phyloP scores from a whole-genome alignment of 2,797 vertebrate species.

The Fundulus diaphanus region DNA sequence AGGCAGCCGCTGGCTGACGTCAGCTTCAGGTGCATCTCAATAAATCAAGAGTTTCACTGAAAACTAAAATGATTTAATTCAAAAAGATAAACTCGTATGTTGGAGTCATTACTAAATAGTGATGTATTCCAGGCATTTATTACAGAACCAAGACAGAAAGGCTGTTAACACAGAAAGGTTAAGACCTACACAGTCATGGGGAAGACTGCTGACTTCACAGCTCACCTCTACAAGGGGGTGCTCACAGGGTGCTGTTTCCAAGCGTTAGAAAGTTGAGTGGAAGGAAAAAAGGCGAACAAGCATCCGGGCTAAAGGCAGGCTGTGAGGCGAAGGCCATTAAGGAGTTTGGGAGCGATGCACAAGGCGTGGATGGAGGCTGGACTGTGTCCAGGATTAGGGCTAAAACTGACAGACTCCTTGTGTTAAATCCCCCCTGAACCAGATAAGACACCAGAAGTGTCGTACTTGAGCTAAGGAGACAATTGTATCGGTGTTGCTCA shows the following conservation, averaged over 20 bases:
- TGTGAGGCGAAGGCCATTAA: not conserved
- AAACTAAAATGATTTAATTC: not conserved
- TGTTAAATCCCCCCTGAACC: not conserved
- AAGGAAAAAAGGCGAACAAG: not conserved
- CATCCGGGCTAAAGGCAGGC: not conserved
- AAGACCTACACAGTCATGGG: too few species aligned
- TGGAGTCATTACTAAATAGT: too few species aligned
- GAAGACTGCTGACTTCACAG: too few species aligned
- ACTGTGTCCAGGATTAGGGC: not conserved
- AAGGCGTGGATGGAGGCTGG: not conserved
- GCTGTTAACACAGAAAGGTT: too few species aligned
- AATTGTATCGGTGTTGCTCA: too few species aligned
- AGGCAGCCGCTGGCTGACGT: conserved; percentile 41
- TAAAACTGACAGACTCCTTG: not conserved
- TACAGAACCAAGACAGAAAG: not conserved
- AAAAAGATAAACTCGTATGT: not conserved
- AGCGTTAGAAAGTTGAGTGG: not conserved
- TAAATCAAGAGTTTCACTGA: not conserved
- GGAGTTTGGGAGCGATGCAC: not conserved
- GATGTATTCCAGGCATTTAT: not conserved
- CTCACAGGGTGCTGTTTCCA: too few species aligned
- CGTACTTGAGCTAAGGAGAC: not conserved
- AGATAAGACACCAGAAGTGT: not conserved
- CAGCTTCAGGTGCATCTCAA: conserved; percentile 4
- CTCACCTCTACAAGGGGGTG: not conserved